A percentile compares a stretch with the other conserved stretches of the same genome.
Evolutionary conservation across 2,113 vertebrate species (phyloP).

Genomic region (Callaeas wilsoni): DNA sequence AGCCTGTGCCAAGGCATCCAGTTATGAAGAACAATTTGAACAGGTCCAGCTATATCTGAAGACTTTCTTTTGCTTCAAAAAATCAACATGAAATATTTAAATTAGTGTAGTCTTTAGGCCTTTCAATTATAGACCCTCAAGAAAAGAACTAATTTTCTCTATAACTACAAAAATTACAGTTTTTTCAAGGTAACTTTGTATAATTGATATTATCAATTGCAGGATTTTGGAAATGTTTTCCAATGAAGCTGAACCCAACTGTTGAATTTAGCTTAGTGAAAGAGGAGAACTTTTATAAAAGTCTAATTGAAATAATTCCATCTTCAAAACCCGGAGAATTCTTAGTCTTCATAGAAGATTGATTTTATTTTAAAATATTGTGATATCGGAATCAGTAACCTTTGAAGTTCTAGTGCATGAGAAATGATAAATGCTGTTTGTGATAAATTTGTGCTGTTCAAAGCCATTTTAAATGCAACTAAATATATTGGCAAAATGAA

Average conservation of each 20-base stretch:
- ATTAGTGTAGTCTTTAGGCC: background rate
- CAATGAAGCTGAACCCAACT: background rate
- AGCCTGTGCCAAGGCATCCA: background rate
- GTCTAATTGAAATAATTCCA: background rate
- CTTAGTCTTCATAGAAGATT: background rate
- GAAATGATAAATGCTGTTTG: no score
- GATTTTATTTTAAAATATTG: background rate
- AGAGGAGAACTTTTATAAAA: background rate
- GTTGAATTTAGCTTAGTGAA: background rate
- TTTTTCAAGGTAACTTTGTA: background rate
- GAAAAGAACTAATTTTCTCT: background rate
- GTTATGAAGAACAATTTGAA: background rate
- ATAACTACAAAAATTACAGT: background rate
- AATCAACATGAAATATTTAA: background rate
- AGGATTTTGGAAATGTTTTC: background rate
- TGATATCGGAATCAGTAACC: background rate
- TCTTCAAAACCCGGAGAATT: background rate
- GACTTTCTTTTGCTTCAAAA: background rate
- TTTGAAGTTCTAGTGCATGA: background rate
- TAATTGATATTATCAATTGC: background rate
- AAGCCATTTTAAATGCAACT: background rate
- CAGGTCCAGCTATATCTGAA: background rate
- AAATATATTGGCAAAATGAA: background rate
- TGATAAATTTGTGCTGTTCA: background rate
- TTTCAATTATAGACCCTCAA: background rate